Evolutionary conservation across 2,113 vertebrate genomes (phyloP).

Genomic region (Nibea albiflora): DNA sequence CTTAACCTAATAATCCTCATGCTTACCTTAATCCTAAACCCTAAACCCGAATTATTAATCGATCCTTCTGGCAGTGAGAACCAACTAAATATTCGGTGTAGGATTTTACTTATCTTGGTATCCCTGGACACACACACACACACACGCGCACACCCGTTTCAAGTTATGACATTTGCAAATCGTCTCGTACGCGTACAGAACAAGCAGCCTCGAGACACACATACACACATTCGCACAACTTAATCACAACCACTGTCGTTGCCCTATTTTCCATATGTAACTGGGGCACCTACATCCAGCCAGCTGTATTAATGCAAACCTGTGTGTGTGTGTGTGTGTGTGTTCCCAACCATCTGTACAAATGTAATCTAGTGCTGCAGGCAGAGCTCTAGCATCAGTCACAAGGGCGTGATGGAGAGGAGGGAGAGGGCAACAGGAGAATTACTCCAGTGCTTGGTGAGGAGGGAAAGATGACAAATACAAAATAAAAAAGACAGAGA

Average conservation of each 20-base stretch:
- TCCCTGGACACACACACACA: neutral
- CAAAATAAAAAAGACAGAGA: neutral
- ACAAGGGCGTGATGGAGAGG: conserved; percentile 33
- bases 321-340: conserved; percentile 13
- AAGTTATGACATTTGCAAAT: conserved; percentile 22
- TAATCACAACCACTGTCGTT: conserved; percentile 34
- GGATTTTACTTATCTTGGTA: neutral
- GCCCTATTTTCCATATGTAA: conserved; percentile 68
- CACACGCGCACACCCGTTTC: conserved; percentile 1
- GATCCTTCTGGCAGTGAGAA: neutral
- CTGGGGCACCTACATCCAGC: conserved; percentile 64
- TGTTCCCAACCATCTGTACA: conserved; percentile 58
- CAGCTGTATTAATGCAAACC: conserved; percentile 59
- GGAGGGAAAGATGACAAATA: neutral
- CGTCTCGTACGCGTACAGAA: conserved; percentile 16
- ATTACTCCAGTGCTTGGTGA: conserved; percentile 12
- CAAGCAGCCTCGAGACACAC: conserved; percentile 38
- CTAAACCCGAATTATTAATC: neutral
- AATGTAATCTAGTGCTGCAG: conserved; percentile 62
- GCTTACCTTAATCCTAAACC: conserved; percentile 16
- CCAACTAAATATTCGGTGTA: neutral
- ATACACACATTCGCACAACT: conserved; percentile 35
- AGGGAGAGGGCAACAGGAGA: conserved; percentile 22
- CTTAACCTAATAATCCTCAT: neutral
- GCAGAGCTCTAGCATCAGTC: conserved; percentile 46